These are phyloP conservation scores for Habrosyne pyritoides DNA, from an alignment of 2,888 invertebrate species.

Conservation along the genomic window DNA sequence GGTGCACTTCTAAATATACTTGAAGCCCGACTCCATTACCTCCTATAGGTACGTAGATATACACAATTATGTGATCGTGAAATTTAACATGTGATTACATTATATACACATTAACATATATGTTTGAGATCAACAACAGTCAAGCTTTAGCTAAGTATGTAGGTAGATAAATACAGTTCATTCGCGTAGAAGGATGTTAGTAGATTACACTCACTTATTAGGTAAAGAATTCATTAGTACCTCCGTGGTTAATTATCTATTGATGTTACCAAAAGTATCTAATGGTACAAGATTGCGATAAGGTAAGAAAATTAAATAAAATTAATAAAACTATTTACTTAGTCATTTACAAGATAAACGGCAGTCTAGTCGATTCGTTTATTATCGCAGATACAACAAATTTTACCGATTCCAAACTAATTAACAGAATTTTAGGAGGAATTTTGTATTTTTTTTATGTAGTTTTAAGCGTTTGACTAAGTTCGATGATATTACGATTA, in stretches of 20 bases:
- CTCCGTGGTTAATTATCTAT: background rate
- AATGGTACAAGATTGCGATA: constrained; percentile 18
- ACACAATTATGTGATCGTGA: constrained; percentile 66
- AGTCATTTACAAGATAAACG: constrained; percentile 26
- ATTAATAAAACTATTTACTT: constrained; percentile 22
- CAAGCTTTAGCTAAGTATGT: constrained; percentile 73
- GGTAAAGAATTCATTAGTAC: constrained; percentile 10
- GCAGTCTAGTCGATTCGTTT: constrained; percentile 38
- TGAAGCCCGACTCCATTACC: constrained; percentile 66
- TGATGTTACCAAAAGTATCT: background rate
- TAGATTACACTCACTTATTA: constrained; percentile 29
- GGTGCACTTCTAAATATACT: constrained; percentile 75
- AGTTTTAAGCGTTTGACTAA: constrained; percentile 53
- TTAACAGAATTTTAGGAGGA: constrained; percentile 29
- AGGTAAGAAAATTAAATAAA: constrained; percentile 16
- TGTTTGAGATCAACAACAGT: constrained; percentile 80
- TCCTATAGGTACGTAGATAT: constrained; percentile 61
- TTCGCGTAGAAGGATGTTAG: constrained; percentile 39
- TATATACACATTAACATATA: constrained; percentile 80
- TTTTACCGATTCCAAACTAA: constrained; percentile 36
- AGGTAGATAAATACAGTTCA: constrained; percentile 42
- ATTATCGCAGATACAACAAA: constrained; percentile 21
- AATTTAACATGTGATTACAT: constrained; percentile 81
- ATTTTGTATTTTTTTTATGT: constrained; percentile 30
- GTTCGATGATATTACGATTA: constrained; percentile 54